Base-by-base conservation (phyloP, 2,888 invertebrate species). In the Trissoscelio sp. region DNA sequence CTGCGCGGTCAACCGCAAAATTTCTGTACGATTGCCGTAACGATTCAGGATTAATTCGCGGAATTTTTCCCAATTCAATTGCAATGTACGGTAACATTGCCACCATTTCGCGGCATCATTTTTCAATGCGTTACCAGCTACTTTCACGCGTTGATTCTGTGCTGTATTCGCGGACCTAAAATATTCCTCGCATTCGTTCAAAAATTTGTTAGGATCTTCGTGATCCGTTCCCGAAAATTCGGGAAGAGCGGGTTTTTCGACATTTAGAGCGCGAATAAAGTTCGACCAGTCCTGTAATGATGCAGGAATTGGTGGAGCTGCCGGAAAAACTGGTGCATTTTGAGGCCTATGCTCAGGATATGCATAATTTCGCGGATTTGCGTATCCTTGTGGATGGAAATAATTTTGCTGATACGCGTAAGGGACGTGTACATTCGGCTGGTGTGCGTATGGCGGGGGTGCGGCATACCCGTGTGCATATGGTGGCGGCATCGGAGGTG, bases 91-190 rank as follows among this genome's bases (percentile, higher is more conserved):
- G 3, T 51, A 46, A 18, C 58, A 74, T 34, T 62, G 44, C 62
- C 62, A 74, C 55, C 74, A 74, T 31, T 44, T 74, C 1, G 24
- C 69, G 0, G 69, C 69, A 4, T 55, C 31, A 0, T 7, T 12
- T 12, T 12, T 18, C 1, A 58, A 9, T 7, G n/a, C 9, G 2
- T 20, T 22, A 7, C 69, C 44, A 1, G 53, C 67, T 0, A 31
- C 22, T 34, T 20, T 34, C 0, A n/a, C 31, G 1, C 31, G 42
- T n/a, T 69, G 55, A 9, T 22, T 44, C 4, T 12, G n/a, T 7
- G 42, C 24, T 1, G 42, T 53, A 16, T 53, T 14, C 0, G 28
- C 3, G 1, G 44, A 9, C 12, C 16, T 5, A 12, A 48, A 64
- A 6, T 28, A 48, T 2, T 64, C 48, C 5, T 42, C 42, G 58